These are phyloP conservation scores for Stichodactyla helianthus DNA, from an alignment of 64 coral and sea anemone genomes.

Conservation along the genomic window DNA sequence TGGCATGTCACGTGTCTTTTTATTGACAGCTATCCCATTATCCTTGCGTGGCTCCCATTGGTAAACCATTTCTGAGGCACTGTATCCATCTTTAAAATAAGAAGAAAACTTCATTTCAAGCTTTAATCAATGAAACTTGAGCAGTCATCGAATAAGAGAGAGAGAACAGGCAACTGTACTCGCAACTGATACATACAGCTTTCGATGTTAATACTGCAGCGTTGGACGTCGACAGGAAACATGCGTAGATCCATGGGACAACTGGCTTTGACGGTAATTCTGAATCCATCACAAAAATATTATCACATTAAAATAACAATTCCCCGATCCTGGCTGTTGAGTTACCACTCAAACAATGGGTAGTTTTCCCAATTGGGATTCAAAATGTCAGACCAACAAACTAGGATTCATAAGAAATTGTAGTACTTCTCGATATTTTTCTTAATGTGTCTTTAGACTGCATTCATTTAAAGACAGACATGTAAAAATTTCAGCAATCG, in stretches of 20 bases:
- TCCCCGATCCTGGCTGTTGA: too few relatives aligned
- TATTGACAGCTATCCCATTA: conserved; percentile 79
- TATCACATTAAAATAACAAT: neutral
- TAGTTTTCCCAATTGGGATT: too few relatives aligned
- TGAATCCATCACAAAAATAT: neutral
- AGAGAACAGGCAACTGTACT: neutral
- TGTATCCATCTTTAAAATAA: conserved; percentile 76
- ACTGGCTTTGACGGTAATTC: conserved; percentile 79
- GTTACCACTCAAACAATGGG: too few relatives aligned
- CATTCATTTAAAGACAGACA: too few relatives aligned
- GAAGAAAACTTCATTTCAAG: neutral
- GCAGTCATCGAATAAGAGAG: neutral
- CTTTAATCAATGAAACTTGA: neutral
- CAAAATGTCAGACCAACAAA: too few relatives aligned
- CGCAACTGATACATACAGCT: conserved; percentile 70
- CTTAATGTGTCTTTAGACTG: too few relatives aligned
- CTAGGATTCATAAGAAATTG: too few relatives aligned
- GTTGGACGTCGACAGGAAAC: conserved; percentile 87
- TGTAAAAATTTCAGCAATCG: too few relatives aligned
- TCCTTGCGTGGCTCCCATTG: conserved; percentile 86
- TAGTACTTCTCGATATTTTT: too few relatives aligned
- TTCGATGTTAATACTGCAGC: conserved; percentile 85
- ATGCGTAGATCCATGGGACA: conserved; percentile 93
- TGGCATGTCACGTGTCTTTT: conserved; percentile 77
- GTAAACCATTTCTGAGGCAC: conserved; percentile 70